Base-by-base conservation (phyloP, 2,797 vertebrate species). In the Strix occidentalis region DNA sequence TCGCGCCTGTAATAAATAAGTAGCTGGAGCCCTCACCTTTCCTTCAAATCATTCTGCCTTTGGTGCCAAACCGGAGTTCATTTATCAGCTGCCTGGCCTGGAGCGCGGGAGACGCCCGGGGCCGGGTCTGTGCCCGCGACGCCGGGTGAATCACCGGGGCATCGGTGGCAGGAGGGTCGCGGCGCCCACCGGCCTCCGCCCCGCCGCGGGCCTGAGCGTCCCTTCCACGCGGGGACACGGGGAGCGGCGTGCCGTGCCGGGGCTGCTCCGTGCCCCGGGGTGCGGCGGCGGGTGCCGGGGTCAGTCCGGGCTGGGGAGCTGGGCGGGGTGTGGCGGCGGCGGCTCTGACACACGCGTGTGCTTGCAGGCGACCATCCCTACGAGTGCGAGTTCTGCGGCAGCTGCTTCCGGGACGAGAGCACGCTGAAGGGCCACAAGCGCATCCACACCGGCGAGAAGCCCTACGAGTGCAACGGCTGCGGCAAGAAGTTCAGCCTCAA, bases 401-500 rank as follows among this genome's bases (percentile, higher is more conserved):
- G 99, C 98, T 99, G 99, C 95, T 99, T 99, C 98, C 98, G 99
- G 88, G 99, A 99, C 4, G 99, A 99, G 97, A 99, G 99, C 98
- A 99, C 99, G 0, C 98, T 99, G 97, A 99, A 99, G 97, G 99
- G 99, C 95, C 99, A 99, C 97, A 99, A 99, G 93, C 99, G 99
- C 95, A 99, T 99, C 98, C 99, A 99, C 98, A 99, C 99, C 0
- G 99, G 99, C 4, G 99, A 99, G 98, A 99, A 99, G 87, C 99
- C 99, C 90, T 99, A 99, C 0, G 99, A 99, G 96, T 99, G 99
- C 98, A 99, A 99, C 2, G 99, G 99, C 97, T 99, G 99, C 0
- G 99, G 99, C 89, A 99, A 99, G 98, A 99, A 99, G 97, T 99
- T 99, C 98, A 99, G 99, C 97, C 99, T 99, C 92, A 99, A 99